phyloP scores from a whole-genome alignment of 1,140 invertebrate species.

The Lasioglossum baleicum region DNA sequence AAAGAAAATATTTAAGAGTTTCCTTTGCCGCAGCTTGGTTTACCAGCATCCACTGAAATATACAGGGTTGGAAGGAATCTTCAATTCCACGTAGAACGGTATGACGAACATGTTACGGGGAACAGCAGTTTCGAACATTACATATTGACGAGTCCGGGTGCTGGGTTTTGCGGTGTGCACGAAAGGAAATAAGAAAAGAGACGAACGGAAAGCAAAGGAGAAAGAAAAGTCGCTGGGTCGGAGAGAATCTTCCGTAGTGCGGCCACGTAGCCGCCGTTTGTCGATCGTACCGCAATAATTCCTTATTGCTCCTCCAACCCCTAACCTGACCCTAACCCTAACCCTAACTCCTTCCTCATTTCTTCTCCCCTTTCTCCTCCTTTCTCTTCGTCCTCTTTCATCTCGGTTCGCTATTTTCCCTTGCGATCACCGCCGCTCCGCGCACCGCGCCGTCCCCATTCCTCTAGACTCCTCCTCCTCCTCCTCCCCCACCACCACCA shows the following conservation, averaged over 20 bases:
- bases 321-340: constrained; percentile 66
- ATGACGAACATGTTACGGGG: constrained; percentile 29
- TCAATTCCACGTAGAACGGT: constrained; percentile 61
- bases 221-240: constrained; percentile 49
- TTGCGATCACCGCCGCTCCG: background rate
- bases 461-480: background rate
- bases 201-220: constrained; percentile 39
- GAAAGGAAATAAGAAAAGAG: constrained; percentile 32
- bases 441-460: background rate
- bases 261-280: constrained; percentile 79
- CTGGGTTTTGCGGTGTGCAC: constrained; percentile 35
- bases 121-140: constrained; percentile 62
- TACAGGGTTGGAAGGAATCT: constrained; percentile 55
- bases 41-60: constrained; percentile 53
- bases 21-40: constrained; percentile 11
- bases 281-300: constrained; percentile 81
- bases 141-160: constrained; percentile 70
- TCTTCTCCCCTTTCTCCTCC: constrained; percentile 28
- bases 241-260: constrained; percentile 73
- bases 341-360: constrained; percentile 62
- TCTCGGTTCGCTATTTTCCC: constrained; percentile 11
- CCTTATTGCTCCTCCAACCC: constrained; percentile 79
- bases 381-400: constrained; percentile 25
- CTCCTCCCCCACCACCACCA: no score
- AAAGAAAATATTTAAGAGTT: constrained; percentile 30